Conservation (phyloP, 92 coral and sea anemone species). For the Palythoa grandis region DNA sequence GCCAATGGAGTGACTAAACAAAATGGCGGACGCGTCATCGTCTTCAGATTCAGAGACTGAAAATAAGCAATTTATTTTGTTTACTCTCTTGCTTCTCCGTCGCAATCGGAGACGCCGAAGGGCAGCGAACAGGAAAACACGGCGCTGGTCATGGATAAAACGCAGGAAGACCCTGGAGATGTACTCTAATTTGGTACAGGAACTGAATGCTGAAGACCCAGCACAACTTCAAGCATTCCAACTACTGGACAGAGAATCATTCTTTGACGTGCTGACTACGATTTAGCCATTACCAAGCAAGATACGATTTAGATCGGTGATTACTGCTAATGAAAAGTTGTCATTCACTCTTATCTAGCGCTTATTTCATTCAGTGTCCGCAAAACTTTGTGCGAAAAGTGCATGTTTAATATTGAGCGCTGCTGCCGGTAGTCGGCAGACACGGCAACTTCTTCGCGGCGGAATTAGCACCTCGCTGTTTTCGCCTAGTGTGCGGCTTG, state of each 20-base stretch:
- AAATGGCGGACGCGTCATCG: neutral
- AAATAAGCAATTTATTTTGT: neutral
- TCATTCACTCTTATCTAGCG: neutral
- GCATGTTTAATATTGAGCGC: no score
- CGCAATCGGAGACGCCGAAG: neutral
- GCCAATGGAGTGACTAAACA: neutral
- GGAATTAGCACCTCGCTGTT: no score
- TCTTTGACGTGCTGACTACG: neutral
- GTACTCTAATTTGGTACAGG: slow-evolving; percentile 21
- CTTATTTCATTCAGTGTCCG: no score
- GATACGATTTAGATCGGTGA: neutral
- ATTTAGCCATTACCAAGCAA: slow-evolving; percentile 3
- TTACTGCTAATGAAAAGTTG: neutral
- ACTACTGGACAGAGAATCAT: slow-evolving; percentile 13
- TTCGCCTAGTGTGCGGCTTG: no score
- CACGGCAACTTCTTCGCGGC: no score
- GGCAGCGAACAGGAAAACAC: neutral
- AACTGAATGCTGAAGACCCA: slow-evolving; percentile 39
- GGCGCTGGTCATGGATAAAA: neutral
- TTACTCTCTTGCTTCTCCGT: neutral
- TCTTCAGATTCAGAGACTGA: neutral
- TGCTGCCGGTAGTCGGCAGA: no score
- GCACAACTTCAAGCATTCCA: slow-evolving; percentile 27
- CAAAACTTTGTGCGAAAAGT: no score
- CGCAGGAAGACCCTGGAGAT: neutral